Evolutionary conservation across 2,113 vertebrate genomes (phyloP), one percentile per base, ranked within the genome.

Genomic region (Mungos mungo): DNA sequence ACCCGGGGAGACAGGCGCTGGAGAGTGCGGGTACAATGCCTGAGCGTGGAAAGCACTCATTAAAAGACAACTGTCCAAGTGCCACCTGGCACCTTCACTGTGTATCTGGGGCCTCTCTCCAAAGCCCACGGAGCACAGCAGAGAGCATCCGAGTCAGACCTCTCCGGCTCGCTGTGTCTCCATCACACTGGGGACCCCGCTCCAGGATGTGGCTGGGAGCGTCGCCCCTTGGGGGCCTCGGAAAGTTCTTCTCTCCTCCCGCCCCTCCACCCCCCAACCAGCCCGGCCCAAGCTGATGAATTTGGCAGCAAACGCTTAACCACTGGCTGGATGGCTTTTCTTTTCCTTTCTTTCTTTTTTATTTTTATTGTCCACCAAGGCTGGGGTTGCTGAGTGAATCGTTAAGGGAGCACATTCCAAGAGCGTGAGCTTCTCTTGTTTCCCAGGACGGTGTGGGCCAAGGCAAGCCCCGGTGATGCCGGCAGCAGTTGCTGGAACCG

Each of bases 401-500:
- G 84, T 97, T 98, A 96, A 97, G 97, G 92, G 89, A 97, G 97
- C 92, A n/a, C 97, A 99, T 98, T 99, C 98, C 98, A 98, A 98
- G 93, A 97, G 97, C 31, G 52, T 98, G 98, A 98, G 98, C 95
- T 86, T 96, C 95, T 98, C 98, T 96, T 98, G 97, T 97, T 98
- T 98, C 98, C 98, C 98, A 98, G 98, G 98, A 96, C 98, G 77
- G 95, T 96, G 97, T 83, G 97, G 98, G 98, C 98, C 99, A 99
- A 98, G 98, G 98, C 82, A 98, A 98, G 98, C 97, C 96, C 74
- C 14, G 0, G 0, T 57, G 18, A 79, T 98, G 98, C 98, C 98
- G 98, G 97, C 83, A 97, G 97, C 97, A 92, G 95, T 97, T 97
- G 97, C 97, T 97, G 76, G 63, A 92, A 97, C 90, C 80, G 81